These are phyloP conservation scores for Apodemia duryi DNA, from an alignment of 2,888 invertebrate genomes.

Conservation along the genomic window DNA sequence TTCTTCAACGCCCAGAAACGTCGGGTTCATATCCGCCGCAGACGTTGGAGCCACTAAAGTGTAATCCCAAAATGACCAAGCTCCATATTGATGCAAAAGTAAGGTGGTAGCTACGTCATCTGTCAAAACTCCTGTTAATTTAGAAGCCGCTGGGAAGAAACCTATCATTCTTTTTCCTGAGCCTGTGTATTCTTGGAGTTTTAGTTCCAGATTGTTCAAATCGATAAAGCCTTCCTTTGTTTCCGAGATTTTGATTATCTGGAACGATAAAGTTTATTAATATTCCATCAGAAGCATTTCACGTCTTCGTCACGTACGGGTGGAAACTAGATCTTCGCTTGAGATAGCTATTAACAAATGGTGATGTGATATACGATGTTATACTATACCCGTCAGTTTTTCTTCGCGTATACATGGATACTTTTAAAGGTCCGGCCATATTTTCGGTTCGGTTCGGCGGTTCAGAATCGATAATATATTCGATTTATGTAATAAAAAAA, in stretches of 20 bases:
- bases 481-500: no score
- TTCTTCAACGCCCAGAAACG: constrained; percentile 82
- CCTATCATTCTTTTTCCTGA: constrained; percentile 87
- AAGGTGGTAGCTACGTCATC: constrained; percentile 91
- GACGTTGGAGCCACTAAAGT: constrained; percentile 90
- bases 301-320: background rate
- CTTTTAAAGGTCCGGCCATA: no score
- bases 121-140: constrained; percentile 91
- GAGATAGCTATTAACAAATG: background rate
- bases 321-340: background rate
- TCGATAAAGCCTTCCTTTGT: constrained; percentile 89
- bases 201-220: constrained; percentile 85
- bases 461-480: no score
- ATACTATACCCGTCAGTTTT: no score
- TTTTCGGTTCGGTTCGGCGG: no score
- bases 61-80: constrained; percentile 94
- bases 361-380: no score
- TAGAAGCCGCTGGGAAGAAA: constrained; percentile 92
- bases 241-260: constrained; percentile 90
- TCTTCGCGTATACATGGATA: no score
- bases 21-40: constrained; percentile 91
- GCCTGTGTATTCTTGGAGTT: constrained; percentile 81
- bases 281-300: constrained; percentile 17
- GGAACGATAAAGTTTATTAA: constrained; percentile 38
- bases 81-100: constrained; percentile 89